These are phyloP conservation scores for Scylla paramamosain DNA, from an alignment of 1,140 invertebrate species.

Conservation along the genomic window DNA sequence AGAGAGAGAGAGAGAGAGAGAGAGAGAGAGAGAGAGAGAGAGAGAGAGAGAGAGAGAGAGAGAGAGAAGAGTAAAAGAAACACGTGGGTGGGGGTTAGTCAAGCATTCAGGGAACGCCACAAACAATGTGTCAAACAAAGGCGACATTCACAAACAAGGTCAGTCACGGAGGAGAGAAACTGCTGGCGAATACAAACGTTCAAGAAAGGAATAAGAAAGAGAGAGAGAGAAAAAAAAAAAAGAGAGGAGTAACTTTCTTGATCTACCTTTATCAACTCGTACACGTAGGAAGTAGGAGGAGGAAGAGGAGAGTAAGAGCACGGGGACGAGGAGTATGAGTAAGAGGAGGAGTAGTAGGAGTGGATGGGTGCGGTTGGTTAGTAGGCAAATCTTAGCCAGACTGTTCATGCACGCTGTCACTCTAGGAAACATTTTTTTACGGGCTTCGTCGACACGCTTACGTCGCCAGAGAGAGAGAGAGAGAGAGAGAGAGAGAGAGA, in stretches of 20 bases:
- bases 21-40: conserved; percentile 4
- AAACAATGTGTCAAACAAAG: not conserved
- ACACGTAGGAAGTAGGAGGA: not conserved
- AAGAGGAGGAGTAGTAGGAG: too few relatives aligned
- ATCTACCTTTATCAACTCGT: too few relatives aligned
- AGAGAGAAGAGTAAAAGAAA: not conserved
- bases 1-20: not conserved
- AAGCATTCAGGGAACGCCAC: not conserved
- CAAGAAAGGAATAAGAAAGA: not conserved
- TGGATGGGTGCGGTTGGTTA: not conserved
- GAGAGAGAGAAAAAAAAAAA: not conserved
- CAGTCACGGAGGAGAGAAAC: not conserved
- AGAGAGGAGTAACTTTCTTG: not conserved
- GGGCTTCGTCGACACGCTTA: not conserved
- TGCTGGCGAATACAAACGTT: not conserved
- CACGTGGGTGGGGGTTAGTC: not conserved
- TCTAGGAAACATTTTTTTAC: not conserved
- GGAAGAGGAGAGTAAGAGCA: not conserved
- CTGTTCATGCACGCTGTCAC: not conserved
- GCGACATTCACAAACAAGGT: not conserved
- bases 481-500: too few relatives aligned
- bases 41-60: conserved; percentile 22
- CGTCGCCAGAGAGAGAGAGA: too few relatives aligned
- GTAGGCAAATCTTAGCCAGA: not conserved
- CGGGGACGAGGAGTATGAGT: too few relatives aligned